phyloP scores from a whole-genome alignment of 1,140 invertebrate genomes.

The Phymastichus coffea region DNA sequence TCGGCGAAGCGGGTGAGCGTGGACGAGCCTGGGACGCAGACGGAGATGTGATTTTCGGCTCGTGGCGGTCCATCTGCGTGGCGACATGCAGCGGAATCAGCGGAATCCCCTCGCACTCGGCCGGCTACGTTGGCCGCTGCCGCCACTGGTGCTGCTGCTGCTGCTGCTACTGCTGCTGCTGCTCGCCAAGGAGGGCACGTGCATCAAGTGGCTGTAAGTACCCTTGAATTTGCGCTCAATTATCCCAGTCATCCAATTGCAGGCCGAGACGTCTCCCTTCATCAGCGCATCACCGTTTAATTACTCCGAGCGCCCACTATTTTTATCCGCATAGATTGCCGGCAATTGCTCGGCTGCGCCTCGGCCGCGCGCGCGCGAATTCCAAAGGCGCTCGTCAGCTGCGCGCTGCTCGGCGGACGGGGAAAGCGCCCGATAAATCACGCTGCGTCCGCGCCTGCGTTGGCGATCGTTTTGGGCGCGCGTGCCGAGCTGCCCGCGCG shows the following conservation, averaged over 20 bases:
- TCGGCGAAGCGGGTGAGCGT: no score
- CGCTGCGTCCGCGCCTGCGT: not conserved
- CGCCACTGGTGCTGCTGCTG: constrained; percentile 17
- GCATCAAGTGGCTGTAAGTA: constrained; percentile 58
- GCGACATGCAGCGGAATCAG: constrained; percentile 33
- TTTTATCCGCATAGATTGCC: no score
- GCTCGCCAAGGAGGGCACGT: constrained; percentile 42
- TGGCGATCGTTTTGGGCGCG: constrained; percentile 3
- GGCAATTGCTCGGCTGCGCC: no score
- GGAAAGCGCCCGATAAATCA: constrained; percentile 22
- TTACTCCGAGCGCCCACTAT: not conserved
- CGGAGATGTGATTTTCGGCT: no score
- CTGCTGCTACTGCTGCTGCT: constrained; percentile 41
- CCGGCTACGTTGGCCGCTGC: no score
- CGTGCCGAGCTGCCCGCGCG: no score
- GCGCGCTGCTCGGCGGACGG: no score
- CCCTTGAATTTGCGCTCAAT: not conserved
- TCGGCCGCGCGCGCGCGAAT: not conserved
- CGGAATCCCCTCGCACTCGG: not conserved
- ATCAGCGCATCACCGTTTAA: no score
- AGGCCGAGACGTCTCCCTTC: no score
- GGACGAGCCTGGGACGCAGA: no score
- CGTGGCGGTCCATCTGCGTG: no score
- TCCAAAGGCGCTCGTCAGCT: constrained; percentile 7
- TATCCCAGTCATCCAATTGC: not conserved